These are phyloP conservation scores for Epiblema foenella DNA, from an alignment of 2,888 invertebrate species.

Conservation along the genomic window DNA sequence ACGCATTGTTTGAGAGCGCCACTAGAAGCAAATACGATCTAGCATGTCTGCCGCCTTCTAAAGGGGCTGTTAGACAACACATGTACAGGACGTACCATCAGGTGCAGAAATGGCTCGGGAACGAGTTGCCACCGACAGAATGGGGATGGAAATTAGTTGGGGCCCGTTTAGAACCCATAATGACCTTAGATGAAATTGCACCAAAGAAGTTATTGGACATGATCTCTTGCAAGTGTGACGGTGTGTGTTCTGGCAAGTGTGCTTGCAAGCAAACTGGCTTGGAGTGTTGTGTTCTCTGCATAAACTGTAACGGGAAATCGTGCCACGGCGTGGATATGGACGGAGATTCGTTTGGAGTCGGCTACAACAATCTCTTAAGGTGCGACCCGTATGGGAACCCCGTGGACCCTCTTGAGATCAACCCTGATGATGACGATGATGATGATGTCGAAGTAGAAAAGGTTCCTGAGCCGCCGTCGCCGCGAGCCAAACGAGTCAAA, in stretches of 20 bases:
- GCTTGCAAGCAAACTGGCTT: slow-evolving; percentile 4
- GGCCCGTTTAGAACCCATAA: slow-evolving; percentile 10
- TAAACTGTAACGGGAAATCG: slow-evolving; percentile 9
- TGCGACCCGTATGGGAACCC: slow-evolving; percentile 11
- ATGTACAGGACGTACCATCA: slow-evolving; percentile 16
- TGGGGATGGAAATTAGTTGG: slow-evolving; percentile 7
- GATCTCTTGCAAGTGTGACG: slow-evolving; percentile 5
- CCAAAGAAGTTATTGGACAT: slow-evolving; percentile 2
- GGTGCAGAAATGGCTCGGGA: slow-evolving; percentile 15
- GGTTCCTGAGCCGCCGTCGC: not conserved
- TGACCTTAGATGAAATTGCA: not conserved
- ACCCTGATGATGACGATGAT: not conserved
- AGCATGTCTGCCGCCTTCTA: not conserved
- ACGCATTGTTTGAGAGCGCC: not conserved
- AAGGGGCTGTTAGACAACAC: not conserved
- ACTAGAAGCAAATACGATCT: slow-evolving; percentile 8
- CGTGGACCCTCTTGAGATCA: not conserved
- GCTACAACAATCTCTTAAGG: not conserved
- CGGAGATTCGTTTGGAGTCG: not conserved
- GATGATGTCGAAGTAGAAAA: not conserved
- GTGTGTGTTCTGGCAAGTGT: slow-evolving; percentile 1
- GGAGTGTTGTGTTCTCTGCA: slow-evolving; percentile 15
- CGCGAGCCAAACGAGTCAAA: not conserved
- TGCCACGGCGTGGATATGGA: slow-evolving; percentile 12
- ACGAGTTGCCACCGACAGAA: slow-evolving; percentile 6